Percentiles rank a stretch among this genome's conserved stretches.
phyloP scores from a whole-genome alignment of 2,888 invertebrate species.

The Ferdinandea cuprea region DNA sequence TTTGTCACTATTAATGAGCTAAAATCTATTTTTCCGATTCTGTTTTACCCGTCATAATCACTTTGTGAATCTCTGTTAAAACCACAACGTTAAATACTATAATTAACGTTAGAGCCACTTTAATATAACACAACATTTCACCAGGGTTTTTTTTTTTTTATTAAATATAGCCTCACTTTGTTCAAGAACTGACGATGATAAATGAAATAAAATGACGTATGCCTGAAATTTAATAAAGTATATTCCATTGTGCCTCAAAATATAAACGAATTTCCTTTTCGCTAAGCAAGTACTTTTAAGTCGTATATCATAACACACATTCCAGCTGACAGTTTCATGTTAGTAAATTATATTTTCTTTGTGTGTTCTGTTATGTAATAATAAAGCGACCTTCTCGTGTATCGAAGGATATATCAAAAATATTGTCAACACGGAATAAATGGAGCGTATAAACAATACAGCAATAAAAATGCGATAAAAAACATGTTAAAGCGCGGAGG shows the following conservation, averaged over 20 bases:
- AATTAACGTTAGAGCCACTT: too few species aligned
- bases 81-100: too few species aligned
- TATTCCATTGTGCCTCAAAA: background rate
- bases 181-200: background rate
- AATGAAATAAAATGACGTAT: conserved; percentile 4
- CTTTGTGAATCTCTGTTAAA: too few species aligned
- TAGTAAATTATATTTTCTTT: conserved; percentile 38
- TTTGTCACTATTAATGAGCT: too few species aligned
- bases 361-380: conserved; percentile 31
- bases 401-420: conserved; percentile 25
- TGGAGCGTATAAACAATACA: conserved; percentile 49
- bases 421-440: conserved; percentile 48
- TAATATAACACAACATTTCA: too few species aligned
- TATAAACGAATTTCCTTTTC: conserved; percentile 11
- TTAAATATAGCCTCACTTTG: background rate
- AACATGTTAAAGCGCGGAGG: conserved; percentile 12
- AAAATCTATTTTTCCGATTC: too few species aligned
- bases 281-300: background rate
- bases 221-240: conserved; percentile 13
- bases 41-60: too few species aligned
- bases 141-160: too few species aligned
- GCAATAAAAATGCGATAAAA: conserved; percentile 41
- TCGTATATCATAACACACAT: conserved; percentile 22
- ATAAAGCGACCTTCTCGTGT: conserved; percentile 33
- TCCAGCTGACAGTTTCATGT: conserved; percentile 46